Conservation (phyloP, 2,113 vertebrate genomes). For the Dolichallabes microphthalmus region DNA sequence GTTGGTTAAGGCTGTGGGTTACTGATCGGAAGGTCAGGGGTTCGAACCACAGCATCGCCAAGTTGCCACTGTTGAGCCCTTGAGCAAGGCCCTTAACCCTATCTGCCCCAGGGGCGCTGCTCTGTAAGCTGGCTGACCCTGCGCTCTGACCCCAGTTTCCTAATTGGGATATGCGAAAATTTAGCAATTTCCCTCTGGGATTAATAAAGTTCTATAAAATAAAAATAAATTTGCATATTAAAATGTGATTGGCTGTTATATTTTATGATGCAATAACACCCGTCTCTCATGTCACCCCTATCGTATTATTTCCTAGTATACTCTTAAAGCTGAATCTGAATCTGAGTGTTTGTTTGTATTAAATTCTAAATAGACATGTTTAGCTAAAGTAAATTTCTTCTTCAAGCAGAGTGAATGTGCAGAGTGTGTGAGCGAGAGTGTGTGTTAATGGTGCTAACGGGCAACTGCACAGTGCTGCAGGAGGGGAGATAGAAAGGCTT, state of each 20-base stretch:
- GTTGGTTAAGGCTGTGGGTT: no score
- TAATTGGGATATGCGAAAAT: no score
- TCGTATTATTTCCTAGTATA: background rate
- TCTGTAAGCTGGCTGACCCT: no score
- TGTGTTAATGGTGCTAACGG: constrained; percentile 54
- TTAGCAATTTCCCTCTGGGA: no score
- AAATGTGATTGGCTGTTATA: background rate
- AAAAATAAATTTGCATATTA: no score
- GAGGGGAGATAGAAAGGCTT: constrained; percentile 52
- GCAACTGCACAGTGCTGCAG: constrained; percentile 63
- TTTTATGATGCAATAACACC: background rate
- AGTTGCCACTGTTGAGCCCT: no score
- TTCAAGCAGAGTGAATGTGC: background rate
- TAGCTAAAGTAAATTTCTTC: background rate
- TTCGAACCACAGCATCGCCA: no score
- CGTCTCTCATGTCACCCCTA: background rate
- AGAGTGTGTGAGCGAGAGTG: background rate
- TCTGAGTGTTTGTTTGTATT: background rate
- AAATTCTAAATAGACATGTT: background rate
- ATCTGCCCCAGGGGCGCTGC: no score
- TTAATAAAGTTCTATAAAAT: no score
- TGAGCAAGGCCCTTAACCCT: no score
- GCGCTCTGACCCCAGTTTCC: no score
- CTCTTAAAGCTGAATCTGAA: background rate
- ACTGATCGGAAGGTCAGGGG: no score